Base-by-base conservation (phyloP, 2,797 vertebrate species). In the Coilia nasus region DNA sequence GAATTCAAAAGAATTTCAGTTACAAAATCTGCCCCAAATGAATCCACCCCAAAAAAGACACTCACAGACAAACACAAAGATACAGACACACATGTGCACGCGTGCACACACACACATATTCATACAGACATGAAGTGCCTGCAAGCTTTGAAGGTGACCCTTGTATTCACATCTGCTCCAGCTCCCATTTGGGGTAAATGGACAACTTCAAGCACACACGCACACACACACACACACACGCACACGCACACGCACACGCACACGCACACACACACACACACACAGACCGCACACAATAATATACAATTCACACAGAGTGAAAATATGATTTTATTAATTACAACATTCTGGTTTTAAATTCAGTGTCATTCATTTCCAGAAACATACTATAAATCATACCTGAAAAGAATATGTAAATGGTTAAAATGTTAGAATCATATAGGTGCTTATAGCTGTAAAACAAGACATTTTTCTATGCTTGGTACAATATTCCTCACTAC, bases 61-160 rank as follows among this genome's bases (percentile, higher is more conserved):
- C 50, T 9, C 50, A 54, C 14, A 54, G 50, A 54, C 31, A 59
- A 85, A 60, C 59, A 62, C 62, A 67, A 41, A 41, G 35, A 41
- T 7, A 54, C 14, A 54, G 50, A 54, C 31, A 59, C 86, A 60
- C 54, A 62, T 23, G n/a, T 23, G n/a, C 10, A 12, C 23, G 28
- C 10, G 28, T 14, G 12, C 64, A 31, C 64, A 71, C 25, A 86
- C 81, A 84, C 81, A 81, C 83, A 85, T 23, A 19, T 28, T 56
- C 25, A 67, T 83, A 17, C 64, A 71, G 2, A 31, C 62, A 28
- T 12, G n/a, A 67, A 50, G n/a, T 85, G 59, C 81, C 86, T 84
- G 78, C 86, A 67, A 80, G 85, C 87, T 17, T 85, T 67, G 1
- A 50, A 75, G 35, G 56, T 6, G 83, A 84, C 78, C 85, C 86